Evolutionary conservation across 1,140 invertebrate genomes (phyloP), one percentile per base, ranked within the genome.

Genomic region (Oreohelix idahoensis): DNA sequence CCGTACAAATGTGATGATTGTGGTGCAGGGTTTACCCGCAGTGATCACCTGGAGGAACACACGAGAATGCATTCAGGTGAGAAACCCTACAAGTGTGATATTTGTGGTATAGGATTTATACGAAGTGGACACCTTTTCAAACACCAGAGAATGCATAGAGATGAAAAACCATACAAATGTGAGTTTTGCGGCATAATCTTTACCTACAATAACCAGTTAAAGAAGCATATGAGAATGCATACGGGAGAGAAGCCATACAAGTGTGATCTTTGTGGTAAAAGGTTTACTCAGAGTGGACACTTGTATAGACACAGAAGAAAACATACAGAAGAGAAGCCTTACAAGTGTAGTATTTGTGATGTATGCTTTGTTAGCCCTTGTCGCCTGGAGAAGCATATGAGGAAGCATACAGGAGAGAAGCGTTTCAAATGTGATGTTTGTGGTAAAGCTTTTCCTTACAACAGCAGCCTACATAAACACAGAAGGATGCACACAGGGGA

Each of bases 301-400:
- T 26, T 73, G 71, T 29, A 73, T 2, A 42, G 42, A 13, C 71
- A 73, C 38, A 73, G 13, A 26, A 20, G 36, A 23, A 73, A 45
- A 73, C 71, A 73, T 42, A 73, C 71, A n/a, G 71, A 32, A 39
- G 71, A 73, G n/a, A 73, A 42, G 23, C 71, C 71, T 8, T 73
- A 26, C 71, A 73, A 26, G 11, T 73, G 71, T 42, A 11, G 1
- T 4, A 17, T 42, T 45, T 73, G 71, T 42, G 71, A 42, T 29
- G 23, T 39, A 17, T 1, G 42, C 10, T 73, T 73, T 73, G n/a
- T 36, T 23, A 10, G 39, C n/a, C 4, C 2, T 8, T 15, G 63
- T 35, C n/a, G 63, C n/a, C 29, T 66, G 11, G 29, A 32, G n/a
- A 66, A 32, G 29, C 63, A 66, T n/a, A 29, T 32, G 63, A 32